phyloP scores from a whole-genome alignment of 2,797 vertebrate genomes.

The Clarias laeviceps region DNA sequence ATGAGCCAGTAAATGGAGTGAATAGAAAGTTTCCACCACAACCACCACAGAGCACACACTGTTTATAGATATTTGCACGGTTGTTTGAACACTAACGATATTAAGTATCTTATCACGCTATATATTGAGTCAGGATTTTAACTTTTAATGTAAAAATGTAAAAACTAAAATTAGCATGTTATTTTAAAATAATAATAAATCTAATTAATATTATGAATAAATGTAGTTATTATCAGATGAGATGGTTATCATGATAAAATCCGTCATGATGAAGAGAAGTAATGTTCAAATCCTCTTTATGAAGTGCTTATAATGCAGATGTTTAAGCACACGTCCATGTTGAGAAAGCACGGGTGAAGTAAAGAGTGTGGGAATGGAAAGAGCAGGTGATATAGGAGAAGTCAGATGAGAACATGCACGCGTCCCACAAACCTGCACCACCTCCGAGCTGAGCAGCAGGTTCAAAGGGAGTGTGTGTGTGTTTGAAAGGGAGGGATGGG shows the following conservation, averaged over 20 bases:
- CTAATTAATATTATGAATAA: not conserved
- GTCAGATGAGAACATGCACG: slow-evolving; percentile 58
- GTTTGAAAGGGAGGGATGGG: not conserved
- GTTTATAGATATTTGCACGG: slow-evolving; percentile 31
- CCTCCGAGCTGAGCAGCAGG: slow-evolving; percentile 54
- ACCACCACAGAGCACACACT: slow-evolving; percentile 54
- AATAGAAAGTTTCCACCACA: slow-evolving; percentile 59
- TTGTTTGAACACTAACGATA: slow-evolving; percentile 16
- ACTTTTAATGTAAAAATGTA: not conserved
- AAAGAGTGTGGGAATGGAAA: not conserved
- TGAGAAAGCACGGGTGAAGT: slow-evolving; percentile 5
- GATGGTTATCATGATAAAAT: not conserved
- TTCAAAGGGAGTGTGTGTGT: slow-evolving; percentile 56
- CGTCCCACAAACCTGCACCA: slow-evolving; percentile 41
- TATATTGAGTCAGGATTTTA: not conserved
- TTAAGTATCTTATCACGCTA: not conserved
- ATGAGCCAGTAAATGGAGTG: slow-evolving; percentile 35
- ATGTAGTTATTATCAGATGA: not conserved
- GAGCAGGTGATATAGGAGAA: slow-evolving; percentile 56
- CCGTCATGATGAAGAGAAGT: slow-evolving; percentile 21
- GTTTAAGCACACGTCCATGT: slow-evolving; percentile 38
- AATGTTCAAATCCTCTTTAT: not conserved
- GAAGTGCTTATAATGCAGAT: slow-evolving; percentile 36
- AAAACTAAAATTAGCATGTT: not conserved
- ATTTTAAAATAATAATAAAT: not conserved